Conservation (phyloP, 2,113 vertebrate genomes). For the Cyprinus carpio region DNA sequence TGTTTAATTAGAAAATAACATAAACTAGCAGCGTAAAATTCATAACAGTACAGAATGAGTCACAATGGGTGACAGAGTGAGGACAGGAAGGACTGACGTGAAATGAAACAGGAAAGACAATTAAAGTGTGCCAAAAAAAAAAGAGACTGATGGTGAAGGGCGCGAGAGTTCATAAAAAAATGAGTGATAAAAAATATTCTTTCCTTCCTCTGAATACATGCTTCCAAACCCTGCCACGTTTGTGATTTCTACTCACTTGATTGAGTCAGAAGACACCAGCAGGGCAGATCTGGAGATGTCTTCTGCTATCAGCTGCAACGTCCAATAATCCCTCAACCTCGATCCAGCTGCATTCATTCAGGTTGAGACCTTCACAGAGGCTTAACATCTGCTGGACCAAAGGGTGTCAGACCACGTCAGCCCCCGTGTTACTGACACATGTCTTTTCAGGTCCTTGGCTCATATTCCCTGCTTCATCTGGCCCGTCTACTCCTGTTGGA, state of each 20-base stretch:
- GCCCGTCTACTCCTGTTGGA: slow-evolving; percentile 67
- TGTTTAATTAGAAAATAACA: not conserved
- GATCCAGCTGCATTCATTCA: slow-evolving; percentile 8
- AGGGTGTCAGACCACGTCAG: slow-evolving; percentile 61
- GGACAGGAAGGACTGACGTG: not conserved
- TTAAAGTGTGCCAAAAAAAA: not conserved
- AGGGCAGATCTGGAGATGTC: slow-evolving; percentile 52
- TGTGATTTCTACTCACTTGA: not conserved
- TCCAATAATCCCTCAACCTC: slow-evolving; percentile 27
- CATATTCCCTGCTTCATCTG: slow-evolving; percentile 57
- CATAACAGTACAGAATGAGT: not conserved
- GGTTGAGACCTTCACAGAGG: slow-evolving; percentile 67
- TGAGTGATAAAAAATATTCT: not conserved
- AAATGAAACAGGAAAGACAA: slow-evolving; percentile 23
- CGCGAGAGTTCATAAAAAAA: slow-evolving; percentile 15
- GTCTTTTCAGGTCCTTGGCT: slow-evolving; percentile 61
- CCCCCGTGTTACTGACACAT: slow-evolving; percentile 66
- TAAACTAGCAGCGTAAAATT: not conserved
- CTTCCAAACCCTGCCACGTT: not conserved
- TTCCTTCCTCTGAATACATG: not conserved
- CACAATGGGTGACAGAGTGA: not conserved
- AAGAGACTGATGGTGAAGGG: not conserved
- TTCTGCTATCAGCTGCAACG: slow-evolving; percentile 31
- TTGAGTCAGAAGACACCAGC: slow-evolving; percentile 54
- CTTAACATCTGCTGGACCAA: slow-evolving; percentile 62